Base-by-base conservation (phyloP, 2,797 vertebrate genomes). In the Siniperca scherzeri region DNA sequence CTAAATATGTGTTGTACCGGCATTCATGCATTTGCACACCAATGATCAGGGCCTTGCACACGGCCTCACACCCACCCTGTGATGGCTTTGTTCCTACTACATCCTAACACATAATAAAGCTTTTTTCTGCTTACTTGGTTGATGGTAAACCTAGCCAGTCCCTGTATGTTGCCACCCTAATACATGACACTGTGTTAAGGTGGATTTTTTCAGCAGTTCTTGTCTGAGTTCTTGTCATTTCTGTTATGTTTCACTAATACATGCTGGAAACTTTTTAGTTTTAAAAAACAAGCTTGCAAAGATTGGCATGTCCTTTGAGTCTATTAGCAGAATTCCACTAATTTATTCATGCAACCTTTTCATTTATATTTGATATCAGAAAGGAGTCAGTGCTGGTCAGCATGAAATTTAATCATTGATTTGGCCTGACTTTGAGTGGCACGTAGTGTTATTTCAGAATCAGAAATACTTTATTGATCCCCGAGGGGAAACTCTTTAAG, bases 351-450 rank as follows among this genome's bases (percentile, higher is more conserved):
- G 69, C n/a, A 3, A 46, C 21, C 36, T 78, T 76, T 84, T 89
- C 75, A 88, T 90, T 76, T 72, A 83, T 92, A 85, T 89, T 87
- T 87, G 55, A 91, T 80, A 77, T 71, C 67, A 90, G 78, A 82
- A 22, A 50, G 62, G 66, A 78, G 82, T 83, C 78, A 27, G 9
- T 30, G 67, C 60, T 44, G 87, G 87, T 88, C 88, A 90, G 72
- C 55, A 12, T 30, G 30, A 71, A 64, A 78, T 76, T 87, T 74
- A 88, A 92, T 89, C 72, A 89, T 88, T 88, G 64, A 91, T 87
- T 74, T 52, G 55, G 42, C 30, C 9, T 42, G 55, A 65, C 48
- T 77, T 76, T 80, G 81, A 88, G 84, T 87, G 82, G 59, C 73
- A 70, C 75, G 13, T 61, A 30, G 80, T 72, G 48, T 83, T 77